Evolutionary conservation across 2,888 invertebrate genomes (phyloP), one percentile per base, ranked within the genome.

Genomic region (Myopa tessellatipennis): DNA sequence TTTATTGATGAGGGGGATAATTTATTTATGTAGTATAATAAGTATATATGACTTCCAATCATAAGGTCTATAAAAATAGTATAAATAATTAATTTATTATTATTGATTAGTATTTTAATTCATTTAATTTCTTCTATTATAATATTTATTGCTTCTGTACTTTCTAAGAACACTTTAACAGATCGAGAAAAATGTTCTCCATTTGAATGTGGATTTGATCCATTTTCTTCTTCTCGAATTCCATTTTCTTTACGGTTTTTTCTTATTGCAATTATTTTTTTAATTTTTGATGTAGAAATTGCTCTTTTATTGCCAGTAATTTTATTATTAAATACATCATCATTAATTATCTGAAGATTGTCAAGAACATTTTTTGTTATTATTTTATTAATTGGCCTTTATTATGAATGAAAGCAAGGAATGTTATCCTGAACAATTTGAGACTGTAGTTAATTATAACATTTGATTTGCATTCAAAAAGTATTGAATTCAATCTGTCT

Each of bases 221-320:
- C 91, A 4, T 89, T 90, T 87, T 89, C 85, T 6, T 89, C 89
- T 0, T 85, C 90, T 0, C 91, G 91, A 2, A 55, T 91, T n/a
- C 91, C 91, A 0, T 92, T 92, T 84, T 92, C 91, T 16, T 80
- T 92, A 85, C 92, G 92, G 88, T 92, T 94, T 90, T 92, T 92
- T 90, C 86, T 92, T 90, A 92, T 93, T 87, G 91, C 92, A 58
- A 89, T 93, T 87, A 92, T 94, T 90, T 94, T 94, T 86, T 89
- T 93, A 91, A 92, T 94, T 90, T 94, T 94, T 89, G 26, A 26
- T 26, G 26, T 26, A 26, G 26, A 26, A 26, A 26, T 26, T 26
- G 26, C 26, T 26, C 26, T 93, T 86, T 89, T 93, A 86, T 85
- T 93, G 0, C 93, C 93, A 0, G 89, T 92, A 87, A 91, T 92